phyloP scores from a whole-genome alignment of 1,140 invertebrate genomes.

The Anthonomus grandis region DNA sequence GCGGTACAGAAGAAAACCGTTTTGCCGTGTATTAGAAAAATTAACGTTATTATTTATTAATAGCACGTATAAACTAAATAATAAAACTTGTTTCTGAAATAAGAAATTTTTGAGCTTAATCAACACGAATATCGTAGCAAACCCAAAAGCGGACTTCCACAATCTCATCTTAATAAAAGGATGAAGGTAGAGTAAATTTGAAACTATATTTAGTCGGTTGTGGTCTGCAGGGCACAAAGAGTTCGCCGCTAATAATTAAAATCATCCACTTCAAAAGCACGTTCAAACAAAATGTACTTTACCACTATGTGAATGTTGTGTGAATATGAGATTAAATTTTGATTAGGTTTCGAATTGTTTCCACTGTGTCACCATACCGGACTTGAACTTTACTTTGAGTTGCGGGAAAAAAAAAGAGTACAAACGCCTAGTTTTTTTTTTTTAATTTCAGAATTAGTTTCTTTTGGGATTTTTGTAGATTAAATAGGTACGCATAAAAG shows the following conservation, averaged over 20 bases:
- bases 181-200: slow-evolving; percentile 22
- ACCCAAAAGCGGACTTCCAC: slow-evolving; percentile 15
- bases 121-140: slow-evolving; percentile 11
- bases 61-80: too few species aligned
- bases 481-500: too few species aligned
- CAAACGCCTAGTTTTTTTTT: too few species aligned
- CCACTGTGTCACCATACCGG: slow-evolving; percentile 14
- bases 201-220: slow-evolving; percentile 25
- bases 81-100: slow-evolving; percentile 12
- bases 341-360: slow-evolving; percentile 24
- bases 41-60: too few species aligned
- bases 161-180: slow-evolving; percentile 23
- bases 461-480: too few species aligned
- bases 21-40: too few species aligned
- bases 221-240: slow-evolving; percentile 21
- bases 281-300: slow-evolving; percentile 25
- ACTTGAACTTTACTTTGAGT: slow-evolving; percentile 14
- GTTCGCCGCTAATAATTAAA: slow-evolving; percentile 24
- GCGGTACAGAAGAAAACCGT: too few species aligned
- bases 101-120: slow-evolving; percentile 13
- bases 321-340: slow-evolving; percentile 25
- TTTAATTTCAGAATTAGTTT: background rate
- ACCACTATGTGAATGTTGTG: slow-evolving; percentile 20
- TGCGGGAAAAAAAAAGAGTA: too few species aligned
- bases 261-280: slow-evolving; percentile 26